phyloP scores from a whole-genome alignment of 2,113 vertebrate species.

The Trachemys scripta region DNA sequence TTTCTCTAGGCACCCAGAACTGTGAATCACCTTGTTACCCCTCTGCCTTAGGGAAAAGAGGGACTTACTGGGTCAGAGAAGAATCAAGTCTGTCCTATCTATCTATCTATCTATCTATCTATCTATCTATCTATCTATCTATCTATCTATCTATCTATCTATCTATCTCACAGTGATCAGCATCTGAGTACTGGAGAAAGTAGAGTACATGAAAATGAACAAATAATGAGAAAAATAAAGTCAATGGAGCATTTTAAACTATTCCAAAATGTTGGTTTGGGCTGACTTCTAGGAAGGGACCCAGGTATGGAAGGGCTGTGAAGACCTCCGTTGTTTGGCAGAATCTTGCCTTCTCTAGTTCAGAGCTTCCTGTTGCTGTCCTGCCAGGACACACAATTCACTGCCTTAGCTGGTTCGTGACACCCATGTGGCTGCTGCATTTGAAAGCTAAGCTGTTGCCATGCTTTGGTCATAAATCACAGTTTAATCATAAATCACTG shows the following conservation, averaged over 20 bases:
- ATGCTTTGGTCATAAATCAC: not conserved
- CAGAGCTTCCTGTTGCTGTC: not conserved
- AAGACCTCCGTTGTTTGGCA: not conserved
- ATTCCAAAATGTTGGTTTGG: not conserved
- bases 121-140: too few species aligned
- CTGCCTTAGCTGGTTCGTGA: not conserved
- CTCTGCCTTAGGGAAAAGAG: too few species aligned
- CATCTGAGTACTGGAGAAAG: not conserved
- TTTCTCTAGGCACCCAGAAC: too few species aligned
- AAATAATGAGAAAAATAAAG: not conserved
- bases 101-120: too few species aligned
- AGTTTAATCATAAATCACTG: not conserved
- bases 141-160: not conserved
- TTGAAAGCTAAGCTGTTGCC: not conserved
- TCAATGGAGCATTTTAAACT: not conserved
- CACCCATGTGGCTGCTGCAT: accelerated
- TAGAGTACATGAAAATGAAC: not conserved
- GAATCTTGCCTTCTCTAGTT: not conserved
- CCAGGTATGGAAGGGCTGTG: not conserved
- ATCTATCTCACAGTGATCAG: not conserved
- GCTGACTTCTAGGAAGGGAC: not conserved
- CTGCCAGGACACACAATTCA: not conserved
- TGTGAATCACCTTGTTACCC: too few species aligned
- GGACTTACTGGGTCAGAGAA: not conserved
- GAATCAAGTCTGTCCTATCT: not conserved